Base-by-base conservation (phyloP, 1,140 invertebrate genomes). In the Zaprionus capensis region DNA sequence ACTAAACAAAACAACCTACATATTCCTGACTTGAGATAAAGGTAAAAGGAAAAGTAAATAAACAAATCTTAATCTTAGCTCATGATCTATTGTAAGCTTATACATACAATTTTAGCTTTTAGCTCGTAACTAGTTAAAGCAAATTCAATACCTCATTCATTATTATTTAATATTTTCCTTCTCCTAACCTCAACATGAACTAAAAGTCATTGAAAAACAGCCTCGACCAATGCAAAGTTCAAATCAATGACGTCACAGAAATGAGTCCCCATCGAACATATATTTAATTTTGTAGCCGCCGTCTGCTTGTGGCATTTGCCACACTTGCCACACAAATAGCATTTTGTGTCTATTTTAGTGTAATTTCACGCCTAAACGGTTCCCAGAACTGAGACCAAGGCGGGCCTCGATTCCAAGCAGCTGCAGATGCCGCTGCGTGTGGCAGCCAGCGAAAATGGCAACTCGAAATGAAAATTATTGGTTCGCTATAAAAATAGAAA, bases 291-390 rank as follows among this genome's bases (percentile, higher is more conserved):
- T 24, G 24, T 24, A 51, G 36, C 22, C 15, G 34, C n/a, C 22
- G 66, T 26, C 56, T 69, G 71, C 12, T 34, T 61, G 9, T 71
- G 73, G 69, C 73, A 76, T 61, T 76, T 56, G 80, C 57, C 68
- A 66, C 46, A 38, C 36, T 26, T 57, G 53, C 67, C 61, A 67
- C 78, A 84, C 78, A 81, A 88, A 88, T 90, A 88, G 72, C 81
- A 81, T 88, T 90, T 88, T 81, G 85, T 84, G 85, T 90, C 85
- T 88, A 88, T 88, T 88, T 90, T 82, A 88, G 85, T 73, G 78
- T 80, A 88, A 88, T 88, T 88, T 88, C 84, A 85, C 85, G 81
- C 85, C 73, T 79, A 90, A 90, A 77, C 81, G 81, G 46, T 81
- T 88, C 74, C 67, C 72, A 41, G 20, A 70, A 46, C 49, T n/a